Conservation (phyloP, 2,888 invertebrate genomes). For the Resseliella maxima region DNA sequence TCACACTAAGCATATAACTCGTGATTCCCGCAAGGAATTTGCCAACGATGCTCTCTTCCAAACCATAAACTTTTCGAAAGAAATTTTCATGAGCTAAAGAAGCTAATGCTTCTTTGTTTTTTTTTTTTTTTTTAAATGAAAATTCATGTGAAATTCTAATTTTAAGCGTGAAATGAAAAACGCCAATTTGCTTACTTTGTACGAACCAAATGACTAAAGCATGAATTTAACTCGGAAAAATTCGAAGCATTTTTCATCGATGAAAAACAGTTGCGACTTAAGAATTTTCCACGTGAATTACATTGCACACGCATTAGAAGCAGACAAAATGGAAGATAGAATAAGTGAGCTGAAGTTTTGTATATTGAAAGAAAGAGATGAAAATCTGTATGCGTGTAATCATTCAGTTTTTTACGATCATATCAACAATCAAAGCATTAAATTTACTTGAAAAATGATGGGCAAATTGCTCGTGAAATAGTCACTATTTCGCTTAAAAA, state of each 20-base stretch:
- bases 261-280: not conserved
- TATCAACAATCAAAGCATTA: conserved; percentile 17
- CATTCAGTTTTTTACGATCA: not conserved
- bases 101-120: not conserved
- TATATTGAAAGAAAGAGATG: no score
- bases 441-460: conserved; percentile 29
- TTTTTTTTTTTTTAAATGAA: no score
- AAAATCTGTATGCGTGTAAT: no score
- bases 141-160: not conserved
- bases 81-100: no score
- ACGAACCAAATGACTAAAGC: not conserved
- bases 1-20: not conserved
- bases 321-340: not conserved
- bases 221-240: not conserved
- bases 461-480: not conserved
- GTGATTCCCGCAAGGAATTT: not conserved
- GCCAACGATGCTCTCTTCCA: not conserved
- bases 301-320: not conserved
- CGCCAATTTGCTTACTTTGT: not conserved
- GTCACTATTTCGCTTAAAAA: not conserved
- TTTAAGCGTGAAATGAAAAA: not conserved
- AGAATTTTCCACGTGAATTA: not conserved
- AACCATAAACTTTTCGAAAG: not conserved
- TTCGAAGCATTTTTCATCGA: not conserved
- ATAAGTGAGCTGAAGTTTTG: no score